phyloP scores from a whole-genome alignment of 2,113 vertebrate genomes.

The Anolis carolinensis region DNA sequence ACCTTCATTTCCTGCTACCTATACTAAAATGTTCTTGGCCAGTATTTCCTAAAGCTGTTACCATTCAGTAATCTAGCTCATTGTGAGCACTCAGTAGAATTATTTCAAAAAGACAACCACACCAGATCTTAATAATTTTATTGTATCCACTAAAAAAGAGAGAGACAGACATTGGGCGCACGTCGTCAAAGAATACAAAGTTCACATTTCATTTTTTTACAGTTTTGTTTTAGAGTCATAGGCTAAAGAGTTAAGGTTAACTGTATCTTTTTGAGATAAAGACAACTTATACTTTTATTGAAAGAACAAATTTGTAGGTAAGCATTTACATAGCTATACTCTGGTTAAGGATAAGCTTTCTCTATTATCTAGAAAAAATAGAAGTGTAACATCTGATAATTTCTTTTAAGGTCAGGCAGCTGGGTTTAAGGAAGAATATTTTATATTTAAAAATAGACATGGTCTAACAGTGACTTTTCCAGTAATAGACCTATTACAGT shows the following conservation, averaged over 20 bases:
- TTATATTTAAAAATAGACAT: neutral
- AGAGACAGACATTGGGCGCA: conserved; percentile 60
- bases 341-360: conserved; percentile 59
- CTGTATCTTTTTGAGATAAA: conserved; percentile 49
- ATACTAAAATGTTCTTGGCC: neutral
- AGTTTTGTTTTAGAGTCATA: conserved; percentile 60
- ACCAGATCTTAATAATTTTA: conserved; percentile 69
- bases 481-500: neutral
- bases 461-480: neutral
- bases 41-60: neutral
- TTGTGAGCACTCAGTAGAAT: neutral
- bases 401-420: conserved; percentile 49
- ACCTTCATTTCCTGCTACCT: neutral
- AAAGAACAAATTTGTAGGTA: conserved; percentile 56
- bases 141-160: conserved; percentile 69
- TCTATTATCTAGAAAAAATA: conserved; percentile 77
- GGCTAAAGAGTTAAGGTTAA: conserved; percentile 57
- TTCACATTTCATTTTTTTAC: conserved; percentile 56
- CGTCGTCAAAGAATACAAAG: conserved; percentile 61
- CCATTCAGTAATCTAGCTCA: neutral
- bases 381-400: conserved; percentile 58
- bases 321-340: conserved; percentile 49
- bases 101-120: neutral
- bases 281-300: conserved; percentile 37
- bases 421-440: conserved; percentile 29